Base-by-base conservation (phyloP, 2,888 invertebrate genomes). In the Pardosa pseudoannulata region DNA sequence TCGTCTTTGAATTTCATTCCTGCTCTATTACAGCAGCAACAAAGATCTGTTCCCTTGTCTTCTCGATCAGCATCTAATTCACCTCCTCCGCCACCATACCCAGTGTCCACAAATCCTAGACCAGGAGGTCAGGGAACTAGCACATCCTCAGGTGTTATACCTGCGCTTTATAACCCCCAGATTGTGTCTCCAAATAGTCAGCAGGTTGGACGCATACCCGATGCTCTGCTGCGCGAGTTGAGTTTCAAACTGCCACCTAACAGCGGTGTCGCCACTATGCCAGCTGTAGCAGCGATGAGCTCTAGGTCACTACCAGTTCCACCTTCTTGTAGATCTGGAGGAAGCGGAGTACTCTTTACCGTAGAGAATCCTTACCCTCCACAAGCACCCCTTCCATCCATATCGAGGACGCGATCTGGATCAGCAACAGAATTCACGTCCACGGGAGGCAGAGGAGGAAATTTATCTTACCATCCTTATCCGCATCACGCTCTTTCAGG, bases 1-100 rank as follows among this genome's bases (percentile, higher is more conserved):
- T 80, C 87, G 1, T 87, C 87, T 29, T 46, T 87, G n/a, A 87
- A 87, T 62, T 87, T 87, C 65, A 87, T 87, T 32, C 80, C 87
- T 7, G 76, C 72, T 0, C 36, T 80, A 31, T 67, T 86, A n/a
- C 85, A 85, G 27, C 85, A 85, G 27, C 85, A 85, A n/a, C 87
- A 87, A 56, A 68, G 76, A 6, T 70, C 68, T 3, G 46, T 65
- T 13, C 72, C 80, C 0, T 23, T 65, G 13, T 65, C 80, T 29
- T 76, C 80, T 13, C 36, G 80, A 27, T 87, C 87, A 1, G 76
- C 80, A 7, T 79, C 83, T 23, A 78, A 79, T 32, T 82, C 87
- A n/a, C 87, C 87, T 0, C 87, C 87, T 0, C 87, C 87, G 13
- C 85, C 83, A 5, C 82, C 83, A 7, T 87, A 81, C 28, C 13